These are phyloP conservation scores for Thalassophryne amazonica DNA, from an alignment of 2,797 vertebrate genomes.

Conservation along the genomic window DNA sequence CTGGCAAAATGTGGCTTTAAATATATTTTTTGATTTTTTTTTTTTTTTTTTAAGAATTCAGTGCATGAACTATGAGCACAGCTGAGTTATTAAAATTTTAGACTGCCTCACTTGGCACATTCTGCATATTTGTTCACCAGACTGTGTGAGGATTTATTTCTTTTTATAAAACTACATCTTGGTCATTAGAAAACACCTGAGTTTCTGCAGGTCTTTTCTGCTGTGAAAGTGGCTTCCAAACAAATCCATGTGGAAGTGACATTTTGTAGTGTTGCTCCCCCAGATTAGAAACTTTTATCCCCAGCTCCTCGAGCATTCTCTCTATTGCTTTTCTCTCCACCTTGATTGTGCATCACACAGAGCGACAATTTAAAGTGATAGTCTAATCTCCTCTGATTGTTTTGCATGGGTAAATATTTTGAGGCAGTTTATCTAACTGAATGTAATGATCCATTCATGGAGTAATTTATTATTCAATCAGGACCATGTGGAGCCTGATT, in stretches of 20 bases:
- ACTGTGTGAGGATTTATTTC: conserved; percentile 12
- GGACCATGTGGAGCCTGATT: conserved; percentile 70
- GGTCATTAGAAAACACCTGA: conserved; percentile 59
- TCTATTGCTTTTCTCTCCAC: background rate
- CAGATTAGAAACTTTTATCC: conserved; percentile 37
- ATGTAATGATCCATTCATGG: conserved; percentile 81
- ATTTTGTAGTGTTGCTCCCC: conserved; percentile 37
- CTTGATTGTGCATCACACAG: conserved; percentile 60
- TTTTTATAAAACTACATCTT: conserved; percentile 16
- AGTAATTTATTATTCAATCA: conserved; percentile 85
- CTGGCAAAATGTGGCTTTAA: background rate
- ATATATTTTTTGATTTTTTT: too few relatives aligned
- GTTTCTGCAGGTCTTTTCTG: conserved; percentile 37
- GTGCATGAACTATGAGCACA: background rate
- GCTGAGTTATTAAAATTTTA: conserved; percentile 3
- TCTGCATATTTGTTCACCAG: conserved; percentile 32
- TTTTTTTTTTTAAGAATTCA: too few relatives aligned
- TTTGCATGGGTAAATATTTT: conserved; percentile 85
- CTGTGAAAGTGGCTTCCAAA: conserved; percentile 54
- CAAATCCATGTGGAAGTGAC: conserved; percentile 53
- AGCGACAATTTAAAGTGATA: conserved; percentile 73
- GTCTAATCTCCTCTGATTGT: conserved; percentile 78
- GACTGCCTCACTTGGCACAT: background rate
- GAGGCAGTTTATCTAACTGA: conserved; percentile 75
- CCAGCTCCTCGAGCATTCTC: background rate